A percentile compares a stretch with the other conserved stretches of the same genome.
Conservation (phyloP, 1,140 invertebrate genomes). For the Cydia fagiglandana region DNA sequence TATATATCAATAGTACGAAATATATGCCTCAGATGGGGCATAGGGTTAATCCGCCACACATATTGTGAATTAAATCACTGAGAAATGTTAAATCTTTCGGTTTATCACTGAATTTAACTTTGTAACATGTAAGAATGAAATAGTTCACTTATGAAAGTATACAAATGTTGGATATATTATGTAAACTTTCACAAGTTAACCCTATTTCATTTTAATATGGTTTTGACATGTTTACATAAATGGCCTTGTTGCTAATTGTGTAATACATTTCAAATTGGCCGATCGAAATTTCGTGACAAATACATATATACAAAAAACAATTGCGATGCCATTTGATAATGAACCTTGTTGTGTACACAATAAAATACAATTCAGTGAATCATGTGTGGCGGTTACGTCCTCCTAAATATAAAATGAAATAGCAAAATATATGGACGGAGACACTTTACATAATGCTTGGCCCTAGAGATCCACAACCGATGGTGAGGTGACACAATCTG, state of each 20-base stretch:
- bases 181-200: too few species aligned
- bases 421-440: slow-evolving; percentile 23
- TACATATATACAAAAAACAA: background rate
- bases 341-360: background rate
- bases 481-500: slow-evolving; percentile 1
- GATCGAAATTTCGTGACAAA: too few species aligned
- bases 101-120: too few species aligned
- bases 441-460: slow-evolving; percentile 21
- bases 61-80: too few species aligned
- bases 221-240: too few species aligned
- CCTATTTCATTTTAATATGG: too few species aligned
- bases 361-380: slow-evolving; percentile 13
- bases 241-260: too few species aligned
- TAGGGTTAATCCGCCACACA: background rate
- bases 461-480: slow-evolving; percentile 11
- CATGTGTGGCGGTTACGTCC: background rate
- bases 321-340: background rate
- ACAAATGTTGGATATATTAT: too few species aligned
- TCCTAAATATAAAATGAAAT: slow-evolving; percentile 27
- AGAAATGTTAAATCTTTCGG: too few species aligned
- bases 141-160: too few species aligned
- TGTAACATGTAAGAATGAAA: too few species aligned
- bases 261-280: background rate
- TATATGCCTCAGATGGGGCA: background rate
- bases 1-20: background rate